Percentiles rank a stretch among this genome's conserved stretches.
phyloP scores from a whole-genome alignment of 2,113 vertebrate species.

The Dissostichus mawsoni region DNA sequence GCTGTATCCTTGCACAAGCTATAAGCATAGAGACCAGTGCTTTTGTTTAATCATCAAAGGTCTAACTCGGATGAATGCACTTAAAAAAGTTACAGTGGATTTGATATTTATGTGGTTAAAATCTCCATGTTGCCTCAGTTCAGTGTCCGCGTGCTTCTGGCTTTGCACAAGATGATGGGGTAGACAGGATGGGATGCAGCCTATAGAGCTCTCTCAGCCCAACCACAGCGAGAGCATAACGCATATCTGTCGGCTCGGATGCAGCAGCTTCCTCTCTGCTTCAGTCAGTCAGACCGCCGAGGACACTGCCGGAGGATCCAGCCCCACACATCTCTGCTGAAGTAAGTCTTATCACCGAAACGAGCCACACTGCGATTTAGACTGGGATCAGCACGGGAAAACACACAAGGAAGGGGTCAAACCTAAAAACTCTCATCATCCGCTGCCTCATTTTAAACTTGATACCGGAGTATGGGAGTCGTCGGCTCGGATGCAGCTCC shows the following conservation, averaged over 20 bases:
- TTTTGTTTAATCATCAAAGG: constrained; percentile 32
- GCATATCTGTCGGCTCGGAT: constrained; percentile 59
- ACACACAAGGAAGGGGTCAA: not conserved
- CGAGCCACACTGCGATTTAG: constrained; percentile 22
- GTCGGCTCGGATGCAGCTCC: constrained; percentile 59
- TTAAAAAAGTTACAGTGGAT: constrained; percentile 40
- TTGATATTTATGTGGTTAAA: constrained; percentile 17
- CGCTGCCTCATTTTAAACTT: constrained; percentile 64
- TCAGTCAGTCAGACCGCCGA: constrained; percentile 56
- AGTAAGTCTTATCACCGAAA: constrained; percentile 26
- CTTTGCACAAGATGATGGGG: constrained; percentile 59
- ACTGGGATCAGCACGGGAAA: constrained; percentile 1
- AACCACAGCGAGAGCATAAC: constrained; percentile 52
- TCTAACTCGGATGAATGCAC: constrained; percentile 24
- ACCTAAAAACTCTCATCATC: constrained; percentile 34
- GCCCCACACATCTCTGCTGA: constrained; percentile 18
- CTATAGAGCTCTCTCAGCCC: constrained; percentile 47
- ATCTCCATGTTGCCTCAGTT: constrained; percentile 23
- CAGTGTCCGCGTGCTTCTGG: constrained; percentile 26
- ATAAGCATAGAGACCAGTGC: not conserved
- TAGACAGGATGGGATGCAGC: constrained; percentile 47
- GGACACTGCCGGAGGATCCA: constrained; percentile 62
- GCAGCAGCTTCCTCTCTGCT: constrained; percentile 61
- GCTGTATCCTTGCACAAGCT: not conserved
- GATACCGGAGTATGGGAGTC: constrained; percentile 52